Base-by-base conservation (phyloP, 2,113 vertebrate species). In the Toxostoma redivivum region DNA sequence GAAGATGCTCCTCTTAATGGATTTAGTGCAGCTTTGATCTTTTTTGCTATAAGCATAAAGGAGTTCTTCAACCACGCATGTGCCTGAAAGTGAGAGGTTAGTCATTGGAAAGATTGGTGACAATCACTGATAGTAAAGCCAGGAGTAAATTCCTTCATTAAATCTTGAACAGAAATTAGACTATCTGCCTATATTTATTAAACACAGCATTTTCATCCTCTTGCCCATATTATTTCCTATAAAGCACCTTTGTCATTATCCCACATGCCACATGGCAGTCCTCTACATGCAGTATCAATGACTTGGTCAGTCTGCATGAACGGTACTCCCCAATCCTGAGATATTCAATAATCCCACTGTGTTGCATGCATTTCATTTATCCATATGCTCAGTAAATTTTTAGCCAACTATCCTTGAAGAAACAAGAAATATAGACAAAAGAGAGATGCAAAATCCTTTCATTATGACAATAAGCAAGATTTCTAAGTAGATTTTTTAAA, bases 21-120 rank as follows among this genome's bases (percentile, higher is more conserved):
- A 44, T 61, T 42, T 78, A 87, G 9, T 78, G 23, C 28, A 65
- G 17, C 28, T 83, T 72, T 80, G 12, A 25, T 50, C 28, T 84
- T 67, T 44, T 92, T 83, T 47, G 6, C 40, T 73, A 15, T n/a
- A 47, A 54, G 11, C 37, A 38, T 24, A 60, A 73, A 70, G 5
- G 15, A 53, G 70, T 69, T 57, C 15, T 84, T 77, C 33, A 65
- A 3, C 65, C 28, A 61, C 1, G 0, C 1, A 2, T 40, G 3
- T 83, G 6, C 53, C 4, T 33, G 45, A 28, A 81, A 61, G 21
- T 79, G 22, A 65, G 27, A 86, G 14, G 10, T 24, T n/a, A 35
- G 13, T 56, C 16, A 44, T 47, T 20, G 11, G 27, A 90, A 77
- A 65, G 27, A 61, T 33, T 31, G 25, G 70, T 50, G 20, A 24